Evolutionary conservation across 1,140 invertebrate species (phyloP).

Genomic region (Cherax quadricarinatus): DNA sequence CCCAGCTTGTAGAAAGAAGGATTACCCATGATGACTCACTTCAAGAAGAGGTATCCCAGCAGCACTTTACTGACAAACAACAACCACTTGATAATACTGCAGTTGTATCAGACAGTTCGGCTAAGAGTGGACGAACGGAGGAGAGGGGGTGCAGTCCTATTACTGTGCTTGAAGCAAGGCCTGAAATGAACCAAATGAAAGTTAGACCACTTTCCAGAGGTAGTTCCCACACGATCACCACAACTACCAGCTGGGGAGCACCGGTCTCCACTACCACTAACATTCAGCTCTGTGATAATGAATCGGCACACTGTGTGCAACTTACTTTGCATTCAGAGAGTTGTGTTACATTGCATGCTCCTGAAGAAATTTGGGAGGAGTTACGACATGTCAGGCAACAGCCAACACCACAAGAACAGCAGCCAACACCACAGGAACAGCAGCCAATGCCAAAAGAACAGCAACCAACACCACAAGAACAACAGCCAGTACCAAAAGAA

Average conservation of each 20-base stretch:
- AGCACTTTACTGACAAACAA: neutral
- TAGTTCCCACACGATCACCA: conserved; percentile 59
- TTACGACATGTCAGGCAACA: conserved; percentile 32
- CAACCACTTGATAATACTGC: conserved; percentile 13
- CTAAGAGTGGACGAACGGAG: conserved; percentile 40
- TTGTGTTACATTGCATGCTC: conserved; percentile 49
- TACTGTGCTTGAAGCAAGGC: conserved; percentile 55
- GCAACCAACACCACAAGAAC: too few relatives aligned
- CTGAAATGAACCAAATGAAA: neutral
- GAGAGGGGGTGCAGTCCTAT: conserved; percentile 62
- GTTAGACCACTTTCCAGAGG: conserved; percentile 26
- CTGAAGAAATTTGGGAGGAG: conserved; percentile 22
- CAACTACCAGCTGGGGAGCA: conserved; percentile 61
- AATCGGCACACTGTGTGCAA: conserved; percentile 41
- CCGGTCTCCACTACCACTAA: conserved; percentile 53
- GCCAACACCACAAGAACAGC: neutral
- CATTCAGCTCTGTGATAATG: conserved; percentile 42
- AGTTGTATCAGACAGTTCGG: neutral
- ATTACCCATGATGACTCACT: neutral
- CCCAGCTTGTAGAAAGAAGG: conserved; percentile 41
- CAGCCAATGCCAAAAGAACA: neutral
- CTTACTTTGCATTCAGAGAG: conserved; percentile 58
- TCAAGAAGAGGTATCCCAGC: neutral
- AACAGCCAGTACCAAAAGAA: too few relatives aligned
- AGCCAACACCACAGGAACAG: conserved; percentile 1